Base-by-base conservation (phyloP, 1,140 invertebrate species). In the Pogonus chalceus region DNA sequence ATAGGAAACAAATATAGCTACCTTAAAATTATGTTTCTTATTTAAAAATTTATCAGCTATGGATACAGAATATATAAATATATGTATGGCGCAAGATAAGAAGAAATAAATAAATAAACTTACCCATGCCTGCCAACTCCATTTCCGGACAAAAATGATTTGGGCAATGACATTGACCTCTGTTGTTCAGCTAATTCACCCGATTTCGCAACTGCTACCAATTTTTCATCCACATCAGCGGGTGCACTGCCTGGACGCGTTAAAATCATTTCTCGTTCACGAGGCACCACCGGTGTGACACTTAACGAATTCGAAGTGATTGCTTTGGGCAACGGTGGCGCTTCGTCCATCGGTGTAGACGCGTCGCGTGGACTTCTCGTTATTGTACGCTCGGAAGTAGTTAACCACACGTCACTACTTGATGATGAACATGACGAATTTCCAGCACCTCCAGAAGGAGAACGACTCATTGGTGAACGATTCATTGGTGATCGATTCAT, bases 121-220 rank as follows among this genome's bases (percentile, higher is more conserved):
- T 59, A 70, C 69, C 67, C 59, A 59, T 65, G 62, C 54, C 64
- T 52, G 54, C 59, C 48, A 58, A 10, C 18, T 7, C 62, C 55
- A 55, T 74, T 68, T 37, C 72, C 72, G 1, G 78, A 70, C 18
- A 79, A 68, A 61, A 83, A 82, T 12, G 79, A 81, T 61, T 82
- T 82, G 2, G 80, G 80, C 56, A 83, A 62, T 1, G 80, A 82
- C 60, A 81, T 71, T 1, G 80, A 81, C 18, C 79, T 68, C 57
- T 80, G 79, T 52, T 79, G 76, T 22, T 58, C 56, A 2, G 51
- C 35, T 21, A 57, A 53, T 18, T 10, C 23, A 18, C 22, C n/a
- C 2, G 12, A 7, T n/a, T 24, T 20, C n/a, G n/a, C n/a, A n/a
- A n/a, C n/a, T 9, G 71, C 66, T 48, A 74, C 72, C 52, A 75